Conservation (phyloP, 1,140 invertebrate genomes). For the Meloidogyne exigua region DNA sequence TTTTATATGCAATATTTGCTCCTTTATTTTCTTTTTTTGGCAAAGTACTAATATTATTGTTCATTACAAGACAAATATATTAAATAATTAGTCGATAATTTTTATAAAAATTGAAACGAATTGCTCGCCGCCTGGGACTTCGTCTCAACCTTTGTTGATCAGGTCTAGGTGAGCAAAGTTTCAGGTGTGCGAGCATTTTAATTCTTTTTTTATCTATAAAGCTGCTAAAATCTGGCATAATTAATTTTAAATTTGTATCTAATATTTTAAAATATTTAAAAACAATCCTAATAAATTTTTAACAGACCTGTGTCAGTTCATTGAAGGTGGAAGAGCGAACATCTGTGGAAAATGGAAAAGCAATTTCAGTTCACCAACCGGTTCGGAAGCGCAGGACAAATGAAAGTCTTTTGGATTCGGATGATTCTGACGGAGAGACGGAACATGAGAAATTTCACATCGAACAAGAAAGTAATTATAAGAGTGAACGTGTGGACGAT, state of each 20-base stretch:
- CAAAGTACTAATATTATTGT: background rate
- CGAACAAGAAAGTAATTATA: background rate
- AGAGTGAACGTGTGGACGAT: background rate
- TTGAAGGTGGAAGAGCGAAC: background rate
- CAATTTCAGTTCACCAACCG: background rate
- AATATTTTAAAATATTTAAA: background rate
- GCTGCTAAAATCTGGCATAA: background rate
- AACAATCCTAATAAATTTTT: background rate
- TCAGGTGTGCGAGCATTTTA: conserved; percentile 40
- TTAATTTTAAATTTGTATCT: background rate
- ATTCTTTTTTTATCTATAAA: background rate
- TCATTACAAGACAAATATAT: background rate
- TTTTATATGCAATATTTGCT: background rate
- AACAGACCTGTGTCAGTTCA: background rate
- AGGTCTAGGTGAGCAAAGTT: conserved; percentile 46
- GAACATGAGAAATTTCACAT: background rate
- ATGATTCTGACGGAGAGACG: background rate
- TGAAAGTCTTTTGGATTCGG: background rate
- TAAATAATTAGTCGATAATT: background rate
- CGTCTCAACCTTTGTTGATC: conserved; percentile 38
- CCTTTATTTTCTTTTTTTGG: background rate
- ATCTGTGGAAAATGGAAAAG: background rate
- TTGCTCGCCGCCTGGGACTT: conserved; percentile 43
- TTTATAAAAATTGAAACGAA: background rate
- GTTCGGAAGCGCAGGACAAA: conserved; percentile 19